Base-by-base conservation (phyloP, 2,888 invertebrate genomes). In the Apotomis turbidana region DNA sequence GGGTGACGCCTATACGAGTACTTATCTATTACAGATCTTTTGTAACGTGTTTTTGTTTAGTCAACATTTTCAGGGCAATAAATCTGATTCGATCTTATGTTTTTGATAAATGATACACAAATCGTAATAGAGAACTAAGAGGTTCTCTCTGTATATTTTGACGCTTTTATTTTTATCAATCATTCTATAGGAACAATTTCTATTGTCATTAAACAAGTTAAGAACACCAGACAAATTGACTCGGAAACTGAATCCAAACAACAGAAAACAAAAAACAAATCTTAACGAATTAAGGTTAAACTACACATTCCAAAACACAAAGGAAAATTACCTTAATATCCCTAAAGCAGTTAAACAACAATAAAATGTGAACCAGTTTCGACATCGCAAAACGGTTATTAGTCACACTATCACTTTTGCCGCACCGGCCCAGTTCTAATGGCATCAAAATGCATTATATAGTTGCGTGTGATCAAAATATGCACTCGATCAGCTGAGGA, bases 391-490 rank as follows among this genome's bases (percentile, higher is more conserved):
- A 66, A 46, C 57, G 27, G 0, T 46, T 57, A 57, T 66, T 66
- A 57, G 66, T 66, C 66, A 66, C 66, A 66, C 66, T 66, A 66
- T 66, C 66, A 66, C 66, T 66, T 66, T 66, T 66, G 57, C 12
- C 58, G 58, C 38, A 27, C 58, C 64, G 66, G 46, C 66, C 66
- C 46, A 57, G 55, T 64, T 64, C 54, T 46, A 66, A 66, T 66
- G 46, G 46, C 66, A 66, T 57, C 66, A 57, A 66, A 66, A 66
- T 66, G 66, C 66, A 66, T 66, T 66, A 57, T 55, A 46, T 46
- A 66, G 46, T 66, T 15, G 64, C 66, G 66, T 66, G 66, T 66
- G 66, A 46, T 46, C 46, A 66, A 66, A 66, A 66, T 66, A 46
- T 66, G 66, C 66, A 12, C 66, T 55, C 57, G 57, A 44, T 46